Conservation (phyloP, 2,888 invertebrate species). For the Matsumyia berberina region DNA sequence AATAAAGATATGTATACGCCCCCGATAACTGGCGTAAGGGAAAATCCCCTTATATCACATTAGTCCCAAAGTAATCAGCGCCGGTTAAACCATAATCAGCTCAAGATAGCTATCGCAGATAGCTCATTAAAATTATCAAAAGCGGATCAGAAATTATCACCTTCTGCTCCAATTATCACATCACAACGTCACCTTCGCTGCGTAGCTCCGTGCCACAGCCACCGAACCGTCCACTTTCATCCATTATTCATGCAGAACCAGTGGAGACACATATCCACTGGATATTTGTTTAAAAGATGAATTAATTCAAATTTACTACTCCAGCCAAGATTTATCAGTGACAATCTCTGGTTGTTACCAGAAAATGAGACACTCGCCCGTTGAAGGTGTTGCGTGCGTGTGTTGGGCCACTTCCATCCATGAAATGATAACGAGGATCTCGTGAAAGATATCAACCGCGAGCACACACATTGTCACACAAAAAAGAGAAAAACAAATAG, state of each 20-base stretch:
- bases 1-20: slow-evolving; percentile 14
- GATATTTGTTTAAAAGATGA: slow-evolving; percentile 44
- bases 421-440: slow-evolving; percentile 75
- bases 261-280: neutral
- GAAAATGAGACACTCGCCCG: neutral
- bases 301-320: slow-evolving; percentile 43
- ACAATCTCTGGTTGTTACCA: slow-evolving; percentile 34
- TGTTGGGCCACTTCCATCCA: slow-evolving; percentile 47
- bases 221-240: slow-evolving; percentile 19
- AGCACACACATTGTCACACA: slow-evolving; percentile 39
- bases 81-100: slow-evolving; percentile 6
- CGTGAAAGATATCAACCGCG: slow-evolving; percentile 63
- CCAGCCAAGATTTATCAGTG: slow-evolving; percentile 37
- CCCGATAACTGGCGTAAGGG: neutral
- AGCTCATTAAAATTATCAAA: slow-evolving; percentile 39
- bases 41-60: slow-evolving; percentile 5
- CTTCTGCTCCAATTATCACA: slow-evolving; percentile 51
- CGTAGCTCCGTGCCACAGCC: neutral
- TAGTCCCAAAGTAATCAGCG: neutral
- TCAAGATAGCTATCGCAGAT: slow-evolving; percentile 11
- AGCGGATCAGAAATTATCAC: slow-evolving; percentile 36
- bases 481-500: slow-evolving; percentile 39
- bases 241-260: slow-evolving; percentile 47
- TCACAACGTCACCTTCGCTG: slow-evolving; percentile 5
- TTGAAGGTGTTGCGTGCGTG: slow-evolving; percentile 13